phyloP scores from a whole-genome alignment of 2,797 vertebrate species.

The Champsocephalus gunnari region DNA sequence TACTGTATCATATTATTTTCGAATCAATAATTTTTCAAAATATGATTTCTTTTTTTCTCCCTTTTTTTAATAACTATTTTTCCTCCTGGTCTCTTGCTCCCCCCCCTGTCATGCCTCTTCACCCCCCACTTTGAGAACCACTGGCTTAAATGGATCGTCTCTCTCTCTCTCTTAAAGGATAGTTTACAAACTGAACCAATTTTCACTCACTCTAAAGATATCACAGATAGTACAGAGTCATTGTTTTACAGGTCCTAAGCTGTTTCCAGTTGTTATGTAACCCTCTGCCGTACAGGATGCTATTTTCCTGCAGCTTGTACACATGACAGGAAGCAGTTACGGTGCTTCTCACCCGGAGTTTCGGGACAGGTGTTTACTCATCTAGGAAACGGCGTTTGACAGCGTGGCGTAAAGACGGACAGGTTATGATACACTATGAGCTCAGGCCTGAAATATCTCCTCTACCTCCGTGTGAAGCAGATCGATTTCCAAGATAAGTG shows the following conservation, averaged over 20 bases:
- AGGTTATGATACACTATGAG: slow-evolving; percentile 45
- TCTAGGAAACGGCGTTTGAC: slow-evolving; percentile 37
- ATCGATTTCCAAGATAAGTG: slow-evolving; percentile 49
- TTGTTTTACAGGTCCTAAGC: slow-evolving; percentile 29
- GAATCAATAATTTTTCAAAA: no score
- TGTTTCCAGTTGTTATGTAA: slow-evolving; percentile 62
- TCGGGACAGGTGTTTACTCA: slow-evolving; percentile 57
- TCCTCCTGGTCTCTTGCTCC: no score
- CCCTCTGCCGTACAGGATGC: slow-evolving; percentile 14
- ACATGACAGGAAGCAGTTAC: slow-evolving; percentile 36
- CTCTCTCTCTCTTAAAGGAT: no score
- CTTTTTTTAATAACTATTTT: no score
- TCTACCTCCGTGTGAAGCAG: slow-evolving; percentile 41
- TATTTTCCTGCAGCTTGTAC: slow-evolving; percentile 40
- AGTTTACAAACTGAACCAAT: no score
- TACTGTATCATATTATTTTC: no score
- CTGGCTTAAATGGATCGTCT: no score
- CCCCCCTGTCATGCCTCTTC: no score
- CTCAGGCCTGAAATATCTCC: slow-evolving; percentile 58
- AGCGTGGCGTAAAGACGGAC: slow-evolving; percentile 17
- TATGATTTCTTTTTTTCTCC: no score
- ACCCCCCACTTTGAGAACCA: no score
- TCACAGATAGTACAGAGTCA: slow-evolving; percentile 8
- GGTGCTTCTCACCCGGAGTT: not conserved
- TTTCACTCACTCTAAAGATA: no score